Percentiles rank a stretch among this genome's conserved stretches.
Evolutionary conservation across 2,113 vertebrate species (phyloP).

Genomic region (Xiphorhynchus elegans): DNA sequence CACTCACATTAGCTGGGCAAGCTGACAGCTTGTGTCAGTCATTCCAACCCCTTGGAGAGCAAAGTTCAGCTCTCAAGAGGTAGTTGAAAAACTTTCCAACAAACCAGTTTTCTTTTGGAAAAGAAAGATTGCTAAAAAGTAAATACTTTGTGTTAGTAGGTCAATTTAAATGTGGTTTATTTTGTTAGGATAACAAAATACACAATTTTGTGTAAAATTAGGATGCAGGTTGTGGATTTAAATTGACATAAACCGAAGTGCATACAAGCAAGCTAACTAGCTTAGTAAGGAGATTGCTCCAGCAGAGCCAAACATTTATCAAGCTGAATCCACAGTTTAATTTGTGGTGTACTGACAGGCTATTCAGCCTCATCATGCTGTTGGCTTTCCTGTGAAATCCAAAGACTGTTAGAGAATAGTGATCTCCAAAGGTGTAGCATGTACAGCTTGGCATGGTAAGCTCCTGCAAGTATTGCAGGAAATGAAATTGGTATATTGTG

Average conservation of each 20-base stretch:
- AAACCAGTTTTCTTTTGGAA: not conserved
- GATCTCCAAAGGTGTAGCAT: not conserved
- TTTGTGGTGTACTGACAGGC: not conserved
- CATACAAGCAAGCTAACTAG: not conserved
- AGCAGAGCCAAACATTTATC: not conserved
- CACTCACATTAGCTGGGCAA: not conserved
- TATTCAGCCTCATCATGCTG: not conserved
- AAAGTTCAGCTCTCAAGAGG: not conserved
- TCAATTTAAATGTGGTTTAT: not conserved
- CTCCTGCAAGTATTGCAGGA: not conserved
- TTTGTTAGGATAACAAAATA: not conserved
- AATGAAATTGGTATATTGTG: not conserved
- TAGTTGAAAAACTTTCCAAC: not conserved
- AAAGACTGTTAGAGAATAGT: not conserved
- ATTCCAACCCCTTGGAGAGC: not conserved
- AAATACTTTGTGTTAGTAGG: not conserved
- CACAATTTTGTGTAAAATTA: not conserved
- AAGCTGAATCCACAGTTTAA: not conserved
- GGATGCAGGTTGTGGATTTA: not conserved
- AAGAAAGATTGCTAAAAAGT: not conserved
- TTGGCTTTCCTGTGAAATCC: not conserved
- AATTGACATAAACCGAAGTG: not conserved
- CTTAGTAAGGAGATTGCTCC: not conserved
- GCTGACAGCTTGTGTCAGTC: not conserved
- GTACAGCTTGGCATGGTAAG: not conserved